These are phyloP conservation scores for Cydia amplana DNA, from an alignment of 1,140 invertebrate genomes.

Conservation along the genomic window DNA sequence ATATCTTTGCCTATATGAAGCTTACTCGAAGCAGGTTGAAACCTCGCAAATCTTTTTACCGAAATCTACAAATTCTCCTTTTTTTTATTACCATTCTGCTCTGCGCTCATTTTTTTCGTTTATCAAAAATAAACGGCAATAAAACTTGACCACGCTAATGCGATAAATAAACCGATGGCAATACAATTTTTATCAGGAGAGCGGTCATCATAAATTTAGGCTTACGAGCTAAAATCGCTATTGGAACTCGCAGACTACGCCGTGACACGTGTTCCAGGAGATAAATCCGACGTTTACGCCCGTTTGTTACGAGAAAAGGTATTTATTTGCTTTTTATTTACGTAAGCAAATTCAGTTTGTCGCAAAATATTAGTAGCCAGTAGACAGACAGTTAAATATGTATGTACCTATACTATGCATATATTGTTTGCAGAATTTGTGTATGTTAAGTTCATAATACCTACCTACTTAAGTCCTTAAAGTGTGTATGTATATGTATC, in stretches of 20 bases:
- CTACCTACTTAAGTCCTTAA: too few species aligned
- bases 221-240: constrained; percentile 64
- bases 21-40: too few species aligned
- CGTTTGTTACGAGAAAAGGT: constrained; percentile 48
- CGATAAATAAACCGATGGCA: constrained; percentile 59
- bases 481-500: too few species aligned
- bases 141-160: constrained; percentile 38
- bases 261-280: constrained; percentile 51
- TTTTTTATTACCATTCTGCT: neutral
- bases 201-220: constrained; percentile 65
- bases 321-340: constrained; percentile 28
- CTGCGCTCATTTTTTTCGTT: neutral
- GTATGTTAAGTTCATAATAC: too few species aligned
- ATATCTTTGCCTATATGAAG: too few species aligned
- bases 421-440: too few species aligned
- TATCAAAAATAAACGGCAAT: constrained; percentile 34
- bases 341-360: constrained; percentile 9
- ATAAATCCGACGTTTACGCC: constrained; percentile 57
- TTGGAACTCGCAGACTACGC: constrained; percentile 46
- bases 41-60: too few species aligned
- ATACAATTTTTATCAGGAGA: constrained; percentile 71
- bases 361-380: neutral
- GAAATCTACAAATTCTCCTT: neutral
- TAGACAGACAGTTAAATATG: neutral
- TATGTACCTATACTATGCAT: too few species aligned